A percentile compares a stretch with the other conserved stretches of the same genome.
Evolutionary conservation across 2,797 vertebrate species (phyloP).

Genomic region (Mycteria americana): DNA sequence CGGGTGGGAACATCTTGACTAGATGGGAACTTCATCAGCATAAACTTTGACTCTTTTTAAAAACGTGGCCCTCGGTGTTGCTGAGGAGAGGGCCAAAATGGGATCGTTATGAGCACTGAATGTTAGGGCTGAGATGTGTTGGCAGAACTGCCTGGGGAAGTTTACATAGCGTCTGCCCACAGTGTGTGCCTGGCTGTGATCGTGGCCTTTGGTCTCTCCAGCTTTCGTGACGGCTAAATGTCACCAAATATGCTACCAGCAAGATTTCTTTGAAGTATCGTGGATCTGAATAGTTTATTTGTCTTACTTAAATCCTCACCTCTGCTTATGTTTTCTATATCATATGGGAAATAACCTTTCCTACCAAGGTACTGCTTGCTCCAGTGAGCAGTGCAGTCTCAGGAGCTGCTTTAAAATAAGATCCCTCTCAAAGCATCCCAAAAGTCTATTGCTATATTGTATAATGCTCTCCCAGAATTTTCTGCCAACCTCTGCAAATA

Average conservation of each 20-base stretch:
- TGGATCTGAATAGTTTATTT: not conserved
- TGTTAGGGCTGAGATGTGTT: not conserved
- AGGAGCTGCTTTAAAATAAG: not conserved
- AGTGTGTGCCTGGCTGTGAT: not conserved
- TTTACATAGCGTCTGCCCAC: not conserved
- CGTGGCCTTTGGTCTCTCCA: not conserved
- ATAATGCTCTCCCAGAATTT: not conserved
- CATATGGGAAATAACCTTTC: not conserved
- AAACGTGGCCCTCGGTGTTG: not conserved
- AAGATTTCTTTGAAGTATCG: not conserved
- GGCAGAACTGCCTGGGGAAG: not conserved
- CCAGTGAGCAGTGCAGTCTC: not conserved
- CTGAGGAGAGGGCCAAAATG: not conserved
- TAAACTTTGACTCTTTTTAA: not conserved
- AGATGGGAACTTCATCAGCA: not conserved
- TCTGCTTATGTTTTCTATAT: not conserved
- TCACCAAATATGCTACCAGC: not conserved
- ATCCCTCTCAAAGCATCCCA: not conserved
- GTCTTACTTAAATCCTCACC: not conserved
- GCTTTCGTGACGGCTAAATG: not conserved
- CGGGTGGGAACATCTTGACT: too few relatives aligned
- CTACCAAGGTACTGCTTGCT: not conserved
- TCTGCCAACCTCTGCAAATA: not conserved
- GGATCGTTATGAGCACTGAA: not conserved
- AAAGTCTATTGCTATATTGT: not conserved